Percentiles rank a stretch among this genome's conserved stretches.
Conservation (phyloP, 2,113 vertebrate species). For the Gavia stellata region DNA sequence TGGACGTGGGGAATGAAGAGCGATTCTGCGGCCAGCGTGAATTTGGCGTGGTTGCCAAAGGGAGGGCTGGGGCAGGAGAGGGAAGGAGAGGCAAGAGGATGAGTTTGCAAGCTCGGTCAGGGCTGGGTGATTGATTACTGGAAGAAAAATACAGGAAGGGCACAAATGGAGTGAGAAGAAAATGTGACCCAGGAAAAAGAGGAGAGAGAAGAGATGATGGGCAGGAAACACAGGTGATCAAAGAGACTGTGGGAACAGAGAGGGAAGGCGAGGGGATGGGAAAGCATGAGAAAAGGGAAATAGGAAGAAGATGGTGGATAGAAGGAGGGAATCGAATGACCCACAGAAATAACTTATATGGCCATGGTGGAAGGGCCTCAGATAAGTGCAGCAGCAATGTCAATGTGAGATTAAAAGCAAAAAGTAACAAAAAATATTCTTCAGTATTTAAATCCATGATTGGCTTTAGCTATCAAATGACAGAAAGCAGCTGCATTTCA, state of each 20-base stretch:
- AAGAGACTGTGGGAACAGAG: not conserved
- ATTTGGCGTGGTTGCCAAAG: not conserved
- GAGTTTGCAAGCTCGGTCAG: not conserved
- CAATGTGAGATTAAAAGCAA: slow-evolving; percentile 40
- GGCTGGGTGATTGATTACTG: not conserved
- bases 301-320: not conserved
- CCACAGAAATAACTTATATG: not conserved
- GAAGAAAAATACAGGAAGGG: not conserved
- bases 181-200: not conserved
- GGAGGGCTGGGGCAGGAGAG: not conserved
- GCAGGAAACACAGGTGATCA: not conserved
- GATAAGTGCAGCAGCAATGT: slow-evolving; percentile 1
- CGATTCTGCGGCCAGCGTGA: not conserved
- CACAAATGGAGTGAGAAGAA: not conserved
- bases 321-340: not conserved
- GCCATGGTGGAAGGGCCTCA: not conserved
- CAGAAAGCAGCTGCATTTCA: slow-evolving; percentile 74
- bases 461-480: slow-evolving; percentile 67
- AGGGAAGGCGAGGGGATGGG: not conserved
- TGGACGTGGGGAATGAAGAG: not conserved
- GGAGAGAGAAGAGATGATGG: not conserved
- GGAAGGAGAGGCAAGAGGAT: not conserved
- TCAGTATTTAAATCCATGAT: slow-evolving; percentile 55
- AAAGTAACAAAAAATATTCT: slow-evolving; percentile 31
- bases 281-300: not conserved